Percentiles rank a stretch among this genome's conserved stretches.
Conservation (phyloP, 2,113 vertebrate genomes). For the Corythoichthys intestinalis region DNA sequence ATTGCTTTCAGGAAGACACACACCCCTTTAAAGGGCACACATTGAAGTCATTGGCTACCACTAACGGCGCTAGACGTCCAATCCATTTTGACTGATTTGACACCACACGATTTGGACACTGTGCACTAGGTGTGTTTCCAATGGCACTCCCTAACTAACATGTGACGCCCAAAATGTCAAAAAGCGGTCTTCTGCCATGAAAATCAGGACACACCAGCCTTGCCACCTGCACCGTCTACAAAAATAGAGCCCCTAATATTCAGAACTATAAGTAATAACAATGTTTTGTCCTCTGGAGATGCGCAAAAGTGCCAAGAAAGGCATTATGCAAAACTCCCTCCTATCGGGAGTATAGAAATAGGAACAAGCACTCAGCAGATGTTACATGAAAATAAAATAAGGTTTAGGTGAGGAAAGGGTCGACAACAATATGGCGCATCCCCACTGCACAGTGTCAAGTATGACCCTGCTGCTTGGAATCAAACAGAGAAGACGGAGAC, state of each 20-base stretch:
- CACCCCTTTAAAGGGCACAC: too few species aligned
- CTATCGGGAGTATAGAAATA: constrained; percentile 13
- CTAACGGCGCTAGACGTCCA: too few species aligned
- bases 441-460: constrained; percentile 6
- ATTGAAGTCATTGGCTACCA: too few species aligned
- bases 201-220: too few species aligned
- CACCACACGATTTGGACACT: too few species aligned
- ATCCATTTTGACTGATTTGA: too few species aligned
- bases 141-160: too few species aligned
- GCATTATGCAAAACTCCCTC: constrained; percentile 21
- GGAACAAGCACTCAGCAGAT: constrained; percentile 18
- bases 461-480: constrained; percentile 1
- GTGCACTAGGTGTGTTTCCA: too few species aligned
- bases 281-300: constrained; percentile 27
- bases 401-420: neutral
- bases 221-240: too few species aligned
- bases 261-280: constrained; percentile 3
- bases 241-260: neutral
- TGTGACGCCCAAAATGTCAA: too few species aligned
- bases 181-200: too few species aligned
- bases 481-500: constrained; percentile 19
- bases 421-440: constrained; percentile 10
- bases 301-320: constrained; percentile 19
- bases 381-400: constrained; percentile 31
- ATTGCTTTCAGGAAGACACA: too few species aligned